Evolutionary conservation across 2,888 invertebrate genomes (phyloP), one percentile per base, ranked within the genome.

Genomic region (Pecten maximus): DNA sequence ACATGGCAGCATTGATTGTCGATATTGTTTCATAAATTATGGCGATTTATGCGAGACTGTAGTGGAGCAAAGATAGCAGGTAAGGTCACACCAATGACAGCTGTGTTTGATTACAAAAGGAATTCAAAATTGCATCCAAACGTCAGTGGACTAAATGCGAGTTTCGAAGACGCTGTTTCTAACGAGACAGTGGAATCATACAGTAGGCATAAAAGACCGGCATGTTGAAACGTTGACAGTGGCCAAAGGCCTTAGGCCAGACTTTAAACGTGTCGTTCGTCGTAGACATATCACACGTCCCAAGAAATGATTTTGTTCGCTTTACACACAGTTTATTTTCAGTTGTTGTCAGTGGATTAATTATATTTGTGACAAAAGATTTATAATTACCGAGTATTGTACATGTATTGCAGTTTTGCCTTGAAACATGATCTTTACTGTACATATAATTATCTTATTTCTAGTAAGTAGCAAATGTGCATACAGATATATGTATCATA

Each of bases 1-100:
- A 87, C 74, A 74, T 74, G 74, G 74, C 28, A 74, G 74, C 35
- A 74, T 74, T 74, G 74, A 74, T 74, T 23, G 74, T 35, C 35
- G 28, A 74, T 54, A 54, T 74, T 74, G 74, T 74, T 35, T 74
- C 74, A 74, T 74, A 74, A 74, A 74, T 74, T 74, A 74, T 74
- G 74, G 74, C 74, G 74, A 74, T 74, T 74, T 74, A 28, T 74
- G 28, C 74, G 74, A 74, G 74, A 74, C 74, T 74, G 74, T 35
- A 35, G 35, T 2, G 28, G 74, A 8, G 50, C 8, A 23, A 74
- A 12, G 23, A 35, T 23, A 74, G 74, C 74, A 74, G 74, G 35
- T 74, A 60, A 74, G 74, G 74, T 74, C 74, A 74, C 35, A 35
- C 74, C 74, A 74, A 74, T 74, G 15, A 74, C 74, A 74, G 4